These are phyloP conservation scores for Florisuga fusca DNA, from an alignment of 2,797 vertebrate species.

Conservation along the genomic window DNA sequence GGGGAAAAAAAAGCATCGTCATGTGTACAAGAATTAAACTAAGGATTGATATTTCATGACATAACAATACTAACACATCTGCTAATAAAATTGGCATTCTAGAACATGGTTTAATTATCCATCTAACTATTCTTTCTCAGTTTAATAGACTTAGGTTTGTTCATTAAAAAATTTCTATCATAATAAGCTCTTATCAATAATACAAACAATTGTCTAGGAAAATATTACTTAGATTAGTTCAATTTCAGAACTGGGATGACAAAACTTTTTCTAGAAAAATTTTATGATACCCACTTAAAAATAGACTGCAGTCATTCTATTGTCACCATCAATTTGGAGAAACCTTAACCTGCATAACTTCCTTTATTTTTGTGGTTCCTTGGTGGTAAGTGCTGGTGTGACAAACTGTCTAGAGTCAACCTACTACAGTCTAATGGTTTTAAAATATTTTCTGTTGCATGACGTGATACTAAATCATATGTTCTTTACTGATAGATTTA, in stretches of 20 bases:
- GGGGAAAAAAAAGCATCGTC: not conserved
- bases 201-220: not conserved
- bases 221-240: not conserved
- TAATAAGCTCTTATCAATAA: not conserved
- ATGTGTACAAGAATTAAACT: not conserved
- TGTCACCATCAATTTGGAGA: not conserved
- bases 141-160: not conserved
- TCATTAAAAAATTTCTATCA: not conserved
- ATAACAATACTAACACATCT: not conserved
- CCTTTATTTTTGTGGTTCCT: not conserved
- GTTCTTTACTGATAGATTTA: not conserved
- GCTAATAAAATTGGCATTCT: not conserved
- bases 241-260: not conserved
- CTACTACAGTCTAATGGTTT: not conserved
- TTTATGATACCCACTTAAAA: not conserved
- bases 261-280: not conserved
- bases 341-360: not conserved
- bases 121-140: not conserved
- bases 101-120: not conserved
- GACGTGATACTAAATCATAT: not conserved
- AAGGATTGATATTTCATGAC: not conserved
- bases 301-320: not conserved
- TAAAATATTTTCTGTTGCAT: not conserved
- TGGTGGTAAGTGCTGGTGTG: not conserved
- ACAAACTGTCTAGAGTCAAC: not conserved